phyloP scores from a whole-genome alignment of 2,113 vertebrate genomes.

The Isichthys henryi region DNA sequence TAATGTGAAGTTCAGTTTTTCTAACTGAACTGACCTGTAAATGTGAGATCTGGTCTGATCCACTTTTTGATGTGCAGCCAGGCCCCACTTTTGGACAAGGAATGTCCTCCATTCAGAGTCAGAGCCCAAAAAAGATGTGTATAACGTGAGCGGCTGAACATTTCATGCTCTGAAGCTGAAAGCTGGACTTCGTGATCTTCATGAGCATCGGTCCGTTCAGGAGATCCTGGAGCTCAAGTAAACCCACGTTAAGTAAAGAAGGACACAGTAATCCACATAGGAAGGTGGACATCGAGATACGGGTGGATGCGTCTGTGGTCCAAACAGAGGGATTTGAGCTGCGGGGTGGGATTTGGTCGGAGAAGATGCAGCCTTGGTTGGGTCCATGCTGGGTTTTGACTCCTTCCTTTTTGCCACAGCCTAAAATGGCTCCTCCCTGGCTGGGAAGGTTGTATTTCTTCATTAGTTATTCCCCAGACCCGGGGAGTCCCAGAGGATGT shows the following conservation, averaged over 20 bases:
- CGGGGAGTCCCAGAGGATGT: conserved; percentile 75
- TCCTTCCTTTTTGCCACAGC: conserved; percentile 32
- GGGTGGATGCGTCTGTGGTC: neutral
- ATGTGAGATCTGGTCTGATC: neutral
- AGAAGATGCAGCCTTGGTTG: neutral
- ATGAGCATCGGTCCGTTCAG: neutral
- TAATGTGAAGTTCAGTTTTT: neutral
- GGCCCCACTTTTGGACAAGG: neutral
- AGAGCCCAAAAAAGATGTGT: neutral
- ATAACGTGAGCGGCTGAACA: neutral
- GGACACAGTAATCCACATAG: neutral
- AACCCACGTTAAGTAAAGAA: neutral
- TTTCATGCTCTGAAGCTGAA: neutral
- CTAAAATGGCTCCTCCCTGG: conserved; percentile 36
- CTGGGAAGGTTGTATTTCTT: conserved; percentile 75
- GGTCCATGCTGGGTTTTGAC: conserved; percentile 21
- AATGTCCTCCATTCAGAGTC: neutral
- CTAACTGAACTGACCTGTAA: neutral
- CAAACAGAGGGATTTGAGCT: neutral
- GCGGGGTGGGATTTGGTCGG: neutral
- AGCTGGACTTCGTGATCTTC: neutral
- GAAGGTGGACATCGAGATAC: neutral
- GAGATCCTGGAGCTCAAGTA: neutral
- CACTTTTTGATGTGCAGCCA: neutral
- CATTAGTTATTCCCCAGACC: conserved; percentile 70